Evolutionary conservation across 2,797 vertebrate species (phyloP), one percentile per base, ranked within the genome.

Genomic region (Sphenodon punctatus): DNA sequence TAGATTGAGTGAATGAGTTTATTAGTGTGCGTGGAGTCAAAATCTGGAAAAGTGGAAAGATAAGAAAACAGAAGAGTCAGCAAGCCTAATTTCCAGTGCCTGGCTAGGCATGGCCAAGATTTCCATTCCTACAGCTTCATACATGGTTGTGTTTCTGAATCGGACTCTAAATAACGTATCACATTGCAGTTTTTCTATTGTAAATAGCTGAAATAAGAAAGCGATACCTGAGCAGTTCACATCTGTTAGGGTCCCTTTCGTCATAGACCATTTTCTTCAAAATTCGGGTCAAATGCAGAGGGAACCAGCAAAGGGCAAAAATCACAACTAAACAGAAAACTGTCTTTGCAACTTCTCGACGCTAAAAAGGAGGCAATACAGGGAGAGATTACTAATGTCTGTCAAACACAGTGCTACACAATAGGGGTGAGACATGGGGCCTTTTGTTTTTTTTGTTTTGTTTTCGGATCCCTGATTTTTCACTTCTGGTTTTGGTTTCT

Each of bases 281-380:
- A 86, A 99, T 97, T 86, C 98, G 96, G 88, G 98, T 97, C 79
- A 99, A 94, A 86, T 99, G 98, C 78, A 99, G 95, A 38, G 99
- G 99, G 89, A 99, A 98, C 98, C 98, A 99, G 95, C 99, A 99
- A 34, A 99, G 97, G 63, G 98, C 98, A 90, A 99, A 99, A 90
- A 99, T 98, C 67, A 99, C 96, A 7, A 99, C 99, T 43, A 99
- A 95, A 88, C 97, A 99, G 96, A 99, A 99, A 78, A 99, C 98
- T 0, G 98, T 99, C 93, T 98, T 99, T 73, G 99, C 99, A 88
- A 99, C 98, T 93, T 99, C 99, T 90, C 98, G 97, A n/a, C 98
- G 97, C 99, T 99, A 92, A 65, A n/a, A 92, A 73, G 42, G 86
- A 83, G 32, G 66, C 63, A 83, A 43, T 34, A 61, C 86, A 80